These are phyloP conservation scores for Centrocercus urophasianus DNA, from an alignment of 2,113 vertebrate species.

Conservation along the genomic window DNA sequence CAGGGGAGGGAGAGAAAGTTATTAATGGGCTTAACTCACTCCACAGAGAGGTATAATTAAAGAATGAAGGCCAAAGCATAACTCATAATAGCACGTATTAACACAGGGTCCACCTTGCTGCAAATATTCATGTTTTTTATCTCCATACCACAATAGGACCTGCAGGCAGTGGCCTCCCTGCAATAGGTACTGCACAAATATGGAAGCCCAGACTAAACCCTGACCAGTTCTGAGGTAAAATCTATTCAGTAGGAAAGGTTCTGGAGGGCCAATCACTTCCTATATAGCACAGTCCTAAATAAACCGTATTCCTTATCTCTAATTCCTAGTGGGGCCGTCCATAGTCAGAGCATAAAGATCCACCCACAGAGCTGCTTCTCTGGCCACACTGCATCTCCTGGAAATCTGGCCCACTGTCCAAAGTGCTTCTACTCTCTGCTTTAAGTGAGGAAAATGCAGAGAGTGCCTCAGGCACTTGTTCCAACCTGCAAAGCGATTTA, in stretches of 20 bases:
- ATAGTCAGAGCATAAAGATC: not conserved
- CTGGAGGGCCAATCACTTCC: not conserved
- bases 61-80: not conserved
- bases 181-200: accelerated
- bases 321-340: not conserved
- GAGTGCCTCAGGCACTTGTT: constrained; percentile 43
- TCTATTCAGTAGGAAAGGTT: not conserved
- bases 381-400: not conserved
- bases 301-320: not conserved
- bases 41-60: not conserved
- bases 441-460: constrained; percentile 52
- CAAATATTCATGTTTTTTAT: not conserved
- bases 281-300: not conserved
- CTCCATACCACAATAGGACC: not conserved
- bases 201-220: not conserved
- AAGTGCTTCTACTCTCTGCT: constrained; percentile 59
- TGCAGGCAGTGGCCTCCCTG: not conserved
- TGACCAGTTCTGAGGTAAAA: not conserved
- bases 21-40: not conserved
- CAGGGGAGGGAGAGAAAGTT: not conserved
- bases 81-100: not conserved
- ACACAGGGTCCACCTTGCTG: not conserved
- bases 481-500: constrained; percentile 29
- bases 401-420: constrained; percentile 1
- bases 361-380: not conserved